These are phyloP conservation scores for Smithornis capensis DNA, from an alignment of 2,113 vertebrate species.

Conservation along the genomic window DNA sequence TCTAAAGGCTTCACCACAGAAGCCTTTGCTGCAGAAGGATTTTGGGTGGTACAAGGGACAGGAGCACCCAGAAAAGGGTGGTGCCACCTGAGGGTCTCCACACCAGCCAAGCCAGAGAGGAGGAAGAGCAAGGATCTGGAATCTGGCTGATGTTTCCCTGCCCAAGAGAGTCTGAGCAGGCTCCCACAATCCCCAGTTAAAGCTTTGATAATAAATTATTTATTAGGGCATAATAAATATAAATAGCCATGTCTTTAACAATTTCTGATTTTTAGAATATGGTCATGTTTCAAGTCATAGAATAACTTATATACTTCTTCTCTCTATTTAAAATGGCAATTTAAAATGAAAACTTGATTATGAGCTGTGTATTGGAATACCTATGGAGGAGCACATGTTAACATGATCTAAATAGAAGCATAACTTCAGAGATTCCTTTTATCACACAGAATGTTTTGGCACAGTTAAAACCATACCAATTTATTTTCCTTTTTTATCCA, in stretches of 20 bases:
- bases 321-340: background rate
- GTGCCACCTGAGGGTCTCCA: fast-evolving
- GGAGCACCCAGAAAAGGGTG: background rate
- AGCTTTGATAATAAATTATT: background rate
- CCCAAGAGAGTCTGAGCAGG: background rate
- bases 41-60: background rate
- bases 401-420: background rate
- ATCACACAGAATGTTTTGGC: background rate
- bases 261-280: background rate
- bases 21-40: background rate
- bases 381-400: background rate
- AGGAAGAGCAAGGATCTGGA: background rate
- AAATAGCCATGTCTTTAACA: background rate
- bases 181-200: background rate
- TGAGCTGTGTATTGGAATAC: background rate
- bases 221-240: background rate
- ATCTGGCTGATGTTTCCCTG: background rate
- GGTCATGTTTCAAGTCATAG: background rate
- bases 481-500: background rate
- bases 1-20: too few species aligned
- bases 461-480: background rate
- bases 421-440: background rate
- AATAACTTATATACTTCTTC: fast-evolving
- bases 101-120: background rate
- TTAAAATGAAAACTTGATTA: background rate